phyloP scores from a whole-genome alignment of 2,113 vertebrate genomes.

The Centropus unirufus region DNA sequence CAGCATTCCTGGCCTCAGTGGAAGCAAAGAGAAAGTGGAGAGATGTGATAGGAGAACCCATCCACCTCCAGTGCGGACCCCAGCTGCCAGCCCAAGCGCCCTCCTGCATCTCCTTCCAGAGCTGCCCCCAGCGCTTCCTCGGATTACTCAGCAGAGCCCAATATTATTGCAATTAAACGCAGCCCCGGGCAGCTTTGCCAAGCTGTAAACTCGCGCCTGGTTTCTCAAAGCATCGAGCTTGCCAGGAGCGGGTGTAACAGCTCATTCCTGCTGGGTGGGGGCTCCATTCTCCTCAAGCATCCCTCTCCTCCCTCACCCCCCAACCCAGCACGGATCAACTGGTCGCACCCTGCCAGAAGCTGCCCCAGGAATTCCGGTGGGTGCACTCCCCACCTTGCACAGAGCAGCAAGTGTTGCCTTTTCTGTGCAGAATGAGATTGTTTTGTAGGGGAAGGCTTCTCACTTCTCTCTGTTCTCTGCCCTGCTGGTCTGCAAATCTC shows the following conservation, averaged over 20 bases:
- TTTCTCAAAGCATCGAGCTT: background rate
- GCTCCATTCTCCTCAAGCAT: no score
- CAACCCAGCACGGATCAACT: no score
- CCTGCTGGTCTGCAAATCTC: background rate
- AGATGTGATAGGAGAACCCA: background rate
- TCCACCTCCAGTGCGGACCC: background rate
- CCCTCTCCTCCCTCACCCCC: no score
- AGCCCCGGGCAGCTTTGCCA: background rate
- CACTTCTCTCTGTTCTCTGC: background rate
- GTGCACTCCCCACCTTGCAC: background rate
- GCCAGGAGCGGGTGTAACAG: background rate
- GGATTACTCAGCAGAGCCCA: background rate
- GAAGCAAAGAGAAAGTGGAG: background rate
- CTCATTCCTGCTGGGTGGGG: background rate
- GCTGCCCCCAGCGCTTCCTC: background rate
- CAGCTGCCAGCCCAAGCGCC: background rate
- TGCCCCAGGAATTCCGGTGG: no score
- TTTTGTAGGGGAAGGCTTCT: background rate
- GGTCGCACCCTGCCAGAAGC: no score
- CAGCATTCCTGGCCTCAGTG: background rate
- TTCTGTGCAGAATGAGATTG: background rate
- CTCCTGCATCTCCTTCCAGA: background rate
- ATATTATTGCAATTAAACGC: background rate
- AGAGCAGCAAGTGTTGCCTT: background rate
- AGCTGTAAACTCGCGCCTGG: accelerated